Percentiles rank a stretch among this genome's conserved stretches.
Conservation (phyloP, 2,888 invertebrate species). For the Ophraella communa region DNA sequence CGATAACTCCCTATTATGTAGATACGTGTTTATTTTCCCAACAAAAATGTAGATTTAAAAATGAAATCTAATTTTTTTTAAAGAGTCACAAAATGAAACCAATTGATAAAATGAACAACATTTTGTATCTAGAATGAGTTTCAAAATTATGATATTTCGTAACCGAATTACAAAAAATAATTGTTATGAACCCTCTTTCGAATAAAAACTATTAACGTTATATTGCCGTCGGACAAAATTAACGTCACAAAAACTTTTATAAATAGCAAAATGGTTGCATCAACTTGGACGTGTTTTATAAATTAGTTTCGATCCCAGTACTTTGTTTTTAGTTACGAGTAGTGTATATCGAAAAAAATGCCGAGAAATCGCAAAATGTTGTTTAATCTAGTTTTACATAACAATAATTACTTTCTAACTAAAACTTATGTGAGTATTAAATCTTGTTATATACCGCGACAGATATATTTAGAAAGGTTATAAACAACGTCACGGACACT, state of each 20-base stretch:
- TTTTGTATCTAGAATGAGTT: no score
- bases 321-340: not conserved
- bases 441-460: not conserved
- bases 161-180: no score
- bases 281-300: slow-evolving; percentile 4
- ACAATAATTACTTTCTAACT: slow-evolving; percentile 34
- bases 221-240: not conserved
- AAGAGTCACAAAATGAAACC: no score
- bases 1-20: no score
- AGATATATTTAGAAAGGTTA: slow-evolving; percentile 4
- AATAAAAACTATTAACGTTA: not conserved
- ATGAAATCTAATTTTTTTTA: no score
- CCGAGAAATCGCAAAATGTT: slow-evolving; percentile 20
- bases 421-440: slow-evolving; percentile 35
- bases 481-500: not conserved
- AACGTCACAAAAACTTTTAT: slow-evolving; percentile 18
- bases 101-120: no score
- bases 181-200: not conserved
- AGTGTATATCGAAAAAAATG: slow-evolving; percentile 12
- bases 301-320: slow-evolving; percentile 9
- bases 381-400: slow-evolving; percentile 33
- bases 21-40: no score
- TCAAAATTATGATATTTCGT: no score
- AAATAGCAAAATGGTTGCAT: slow-evolving; percentile 13
- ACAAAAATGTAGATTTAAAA: no score